Evolutionary conservation across 2,797 vertebrate species (phyloP).

Genomic region (Luscinia megarhynchos): DNA sequence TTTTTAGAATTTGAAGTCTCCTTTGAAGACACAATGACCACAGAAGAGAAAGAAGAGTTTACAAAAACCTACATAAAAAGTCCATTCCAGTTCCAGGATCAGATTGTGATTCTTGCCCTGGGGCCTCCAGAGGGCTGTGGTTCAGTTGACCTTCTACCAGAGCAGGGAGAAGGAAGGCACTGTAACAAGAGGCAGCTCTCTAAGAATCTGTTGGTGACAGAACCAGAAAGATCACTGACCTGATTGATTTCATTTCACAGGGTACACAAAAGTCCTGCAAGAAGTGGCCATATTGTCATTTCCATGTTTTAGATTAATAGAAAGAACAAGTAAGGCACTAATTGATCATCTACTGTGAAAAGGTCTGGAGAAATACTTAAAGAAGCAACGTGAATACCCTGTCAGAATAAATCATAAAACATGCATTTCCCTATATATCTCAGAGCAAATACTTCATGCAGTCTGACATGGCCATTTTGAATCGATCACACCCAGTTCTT

Average conservation of each 20-base stretch:
- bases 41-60: not conserved
- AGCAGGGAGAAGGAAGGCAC: not conserved
- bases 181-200: not conserved
- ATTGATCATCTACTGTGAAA: conserved; percentile 24
- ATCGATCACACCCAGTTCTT: conserved; percentile 53
- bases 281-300: not conserved
- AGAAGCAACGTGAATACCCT: conserved; percentile 47
- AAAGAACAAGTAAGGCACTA: conserved; percentile 3
- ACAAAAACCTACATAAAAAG: not conserved
- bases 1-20: not conserved
- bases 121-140: not conserved
- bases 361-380: conserved; percentile 26
- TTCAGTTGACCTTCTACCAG: not conserved
- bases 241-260: not conserved
- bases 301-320: conserved; percentile 1
- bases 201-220: not conserved
- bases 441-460: conserved; percentile 38
- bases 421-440: not conserved
- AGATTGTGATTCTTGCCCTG: not conserved
- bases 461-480: conserved; percentile 58
- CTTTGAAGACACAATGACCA: not conserved
- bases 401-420: conserved; percentile 60
- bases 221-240: not conserved
- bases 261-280: not conserved
- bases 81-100: not conserved